Evolutionary conservation across 2,797 vertebrate genomes (phyloP), one percentile per base, ranked within the genome.

Genomic region (Protosalanx chinensis): DNA sequence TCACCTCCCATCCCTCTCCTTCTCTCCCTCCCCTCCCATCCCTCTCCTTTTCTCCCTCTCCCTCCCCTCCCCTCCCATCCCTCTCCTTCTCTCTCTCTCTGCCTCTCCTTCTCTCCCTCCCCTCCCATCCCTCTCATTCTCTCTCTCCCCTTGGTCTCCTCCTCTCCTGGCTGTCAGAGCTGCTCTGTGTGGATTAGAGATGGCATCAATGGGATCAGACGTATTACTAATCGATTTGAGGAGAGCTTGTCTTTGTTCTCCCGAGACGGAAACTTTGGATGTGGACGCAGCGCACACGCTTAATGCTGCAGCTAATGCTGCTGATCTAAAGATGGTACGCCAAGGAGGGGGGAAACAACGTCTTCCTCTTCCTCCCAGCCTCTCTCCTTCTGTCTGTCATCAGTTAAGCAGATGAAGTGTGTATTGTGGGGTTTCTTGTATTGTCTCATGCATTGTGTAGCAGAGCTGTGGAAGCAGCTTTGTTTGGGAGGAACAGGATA

Each of bases 141-240:
- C 41, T 35, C n/a, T 49, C 7, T 18, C 18, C 76, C 78, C 78
- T 27, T 27, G 23, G 23, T 73, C 79, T 67, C 66, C 80, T 77
- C 86, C 77, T n/a, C 23, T 27, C 23, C 23, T 27, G 23, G 23
- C 58, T 60, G 7, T 77, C 88, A 83, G 81, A 88, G 77, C 83
- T 88, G 90, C 87, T 88, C 83, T 85, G 90, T 89, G 90, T 91
- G 91, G 92, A 94, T 93, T 93, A 93, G 88, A 88, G 88, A 89
- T 90, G 89, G 85, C 90, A 91, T 93, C 90, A 91, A 88, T 89
- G 79, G 89, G 90, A 91, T 90, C 88, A 90, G 90, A 92, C 81
- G 88, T 92, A 90, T 93, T 93, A 90, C 92, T 90, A 91, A 91
- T 93, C 85, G 90, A 93, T 93, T 93, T 91, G 78, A 82, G 88